A percentile compares a stretch with the other conserved stretches of the same genome.
Evolutionary conservation across 2,797 vertebrate genomes (phyloP).

Genomic region (Xerus rutilus): DNA sequence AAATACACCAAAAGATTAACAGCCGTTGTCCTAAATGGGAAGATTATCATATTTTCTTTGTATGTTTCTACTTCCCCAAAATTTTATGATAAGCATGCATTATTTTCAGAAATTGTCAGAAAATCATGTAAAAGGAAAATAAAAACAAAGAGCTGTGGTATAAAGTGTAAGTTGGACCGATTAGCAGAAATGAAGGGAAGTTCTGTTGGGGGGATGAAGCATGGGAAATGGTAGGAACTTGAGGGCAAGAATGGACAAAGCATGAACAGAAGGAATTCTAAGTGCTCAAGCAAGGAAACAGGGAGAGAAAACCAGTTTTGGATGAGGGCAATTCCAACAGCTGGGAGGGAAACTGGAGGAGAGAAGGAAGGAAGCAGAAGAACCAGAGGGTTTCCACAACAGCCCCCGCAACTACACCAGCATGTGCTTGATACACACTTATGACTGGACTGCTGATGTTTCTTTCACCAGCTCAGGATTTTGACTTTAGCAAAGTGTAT

Average conservation of each 20-base stretch:
- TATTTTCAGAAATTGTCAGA: slow-evolving; percentile 53
- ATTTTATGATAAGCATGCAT: background rate
- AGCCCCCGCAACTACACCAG: background rate
- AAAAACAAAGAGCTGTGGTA: background rate
- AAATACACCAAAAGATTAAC: slow-evolving; percentile 26
- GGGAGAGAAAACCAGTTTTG: background rate
- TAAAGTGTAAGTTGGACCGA: background rate
- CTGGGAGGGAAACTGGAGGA: background rate
- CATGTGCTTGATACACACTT: background rate
- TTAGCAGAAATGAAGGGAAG: background rate
- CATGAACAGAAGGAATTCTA: background rate
- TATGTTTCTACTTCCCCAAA: slow-evolving; percentile 29
- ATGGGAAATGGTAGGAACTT: background rate
- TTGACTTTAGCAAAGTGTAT: slow-evolving; percentile 18
- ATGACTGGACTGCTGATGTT: background rate
- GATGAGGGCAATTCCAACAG: background rate
- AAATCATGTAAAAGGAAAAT: slow-evolving; percentile 51
- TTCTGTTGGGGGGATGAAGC: background rate
- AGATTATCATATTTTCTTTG: slow-evolving; percentile 32
- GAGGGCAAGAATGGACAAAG: background rate
- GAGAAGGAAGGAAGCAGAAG: background rate
- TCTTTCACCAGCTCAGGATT: slow-evolving; percentile 26
- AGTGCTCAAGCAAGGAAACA: background rate
- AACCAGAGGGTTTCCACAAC: background rate
- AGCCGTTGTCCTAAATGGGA: background rate